Evolutionary conservation across 2,113 vertebrate genomes (phyloP), one percentile per base, ranked within the genome.

Genomic region (Plecotus auritus): DNA sequence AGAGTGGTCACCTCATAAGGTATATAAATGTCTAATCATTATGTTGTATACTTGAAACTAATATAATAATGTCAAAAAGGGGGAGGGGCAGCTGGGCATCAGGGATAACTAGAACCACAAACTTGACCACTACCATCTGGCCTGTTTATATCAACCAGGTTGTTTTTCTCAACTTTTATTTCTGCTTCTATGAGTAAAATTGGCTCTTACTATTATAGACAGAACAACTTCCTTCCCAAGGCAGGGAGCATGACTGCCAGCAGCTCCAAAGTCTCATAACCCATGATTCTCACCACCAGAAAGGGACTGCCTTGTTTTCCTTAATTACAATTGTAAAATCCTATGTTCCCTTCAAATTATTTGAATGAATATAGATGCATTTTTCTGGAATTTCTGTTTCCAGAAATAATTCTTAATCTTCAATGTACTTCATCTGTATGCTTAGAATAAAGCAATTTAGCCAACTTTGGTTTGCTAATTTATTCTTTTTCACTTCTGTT

Each of bases 331-430:
- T 32, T 37, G 77, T 80, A 72, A 95, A 95, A 90, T 66, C 1
- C 20, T 69, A 69, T 17, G 1, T 61, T 90, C 51, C 72, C 26
- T 94, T 88, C 20, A 85, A 56, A 84, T 83, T 81, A 64, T 88
- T 85, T 80, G n/a, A 95, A 37, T 95, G 14, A 90, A 64, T 42
- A 91, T 4, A 90, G 18, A 90, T 45, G 47, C 49, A 47, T 90
- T 87, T 70, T 89, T 93, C 90, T 87, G 45, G 67, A 95, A 92
- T 82, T 81, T 91, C 9, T 94, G 22, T 86, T 92, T 35, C 59
- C 35, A 22, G 10, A 94, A 94, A 87, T 83, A 89, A 94, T 45
- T 85, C 59, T 88, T 88, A 90, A 78, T 83, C 80, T 83, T 45
- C 96, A 93, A 78, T 49, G 5, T 28, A 70, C 56, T 74, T 90